Evolutionary conservation across 2,888 invertebrate genomes (phyloP), one percentile per base, ranked within the genome.

Genomic region (Eupithecia tripunctaria): DNA sequence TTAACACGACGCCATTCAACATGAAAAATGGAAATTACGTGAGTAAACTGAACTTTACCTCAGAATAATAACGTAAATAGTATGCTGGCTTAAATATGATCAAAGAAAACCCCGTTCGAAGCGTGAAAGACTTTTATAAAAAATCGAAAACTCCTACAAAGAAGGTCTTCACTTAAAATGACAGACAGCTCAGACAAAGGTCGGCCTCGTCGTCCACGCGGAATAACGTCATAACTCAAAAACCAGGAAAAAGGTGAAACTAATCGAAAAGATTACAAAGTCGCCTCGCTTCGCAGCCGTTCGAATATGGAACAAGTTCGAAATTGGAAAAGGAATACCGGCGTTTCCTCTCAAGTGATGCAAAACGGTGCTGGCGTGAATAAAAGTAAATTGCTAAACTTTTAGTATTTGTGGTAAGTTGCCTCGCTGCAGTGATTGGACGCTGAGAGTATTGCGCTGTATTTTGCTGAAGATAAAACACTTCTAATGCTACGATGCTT

Each of bases 341-440:
- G 86, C 84, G 77, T 81, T 86, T 84, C 82, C 80, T 80, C 80
- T 84, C 83, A 84, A 85, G 82, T 84, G 88, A 89, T 91, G 91
- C 89, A 91, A 91, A 91, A 88, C 85, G 75, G 75, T 70, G 84
- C 80, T 84, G 85, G 83, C 82, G 85, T 81, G 85, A 89, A 91
- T 89, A 90, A 91, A 90, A 89, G 85, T 83, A 85, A 89, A 92
- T 91, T 90, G 89, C 85, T 83, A 88, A 92, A 92, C 88, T 91
- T 91, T 85, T 82, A 83, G 82, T 85, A 84, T 84, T 86, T 78
- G 85, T 80, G 85, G 85, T 83, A 77, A 70, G 70, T 71, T 74
- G 74, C 71, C 70, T 67, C 29, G 74, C 59, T 74, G 72, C 80
- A 79, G 80, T 78, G 80, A 76, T 82, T 82, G 75, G 77, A 79